Evolutionary conservation across 2,888 invertebrate species (phyloP), one percentile per base, ranked within the genome.

Genomic region (Amphiduros pacificus): DNA sequence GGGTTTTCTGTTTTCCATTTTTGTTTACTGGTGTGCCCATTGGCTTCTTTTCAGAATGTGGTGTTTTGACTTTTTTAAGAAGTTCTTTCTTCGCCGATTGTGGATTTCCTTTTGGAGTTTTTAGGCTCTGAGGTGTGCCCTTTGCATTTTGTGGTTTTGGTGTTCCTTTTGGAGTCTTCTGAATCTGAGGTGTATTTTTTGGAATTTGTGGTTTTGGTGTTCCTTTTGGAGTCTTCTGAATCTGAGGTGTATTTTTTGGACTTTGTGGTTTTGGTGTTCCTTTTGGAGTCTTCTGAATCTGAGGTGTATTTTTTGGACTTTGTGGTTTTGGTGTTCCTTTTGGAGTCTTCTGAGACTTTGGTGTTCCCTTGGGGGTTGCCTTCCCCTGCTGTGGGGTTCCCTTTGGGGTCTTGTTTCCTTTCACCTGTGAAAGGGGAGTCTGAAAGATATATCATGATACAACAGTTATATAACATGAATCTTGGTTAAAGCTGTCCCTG

Each of bases 1-100:
- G 66, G 2, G 66, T 66, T 29, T 65, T 62, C 32, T 32, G 50
- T 31, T 44, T 44, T n/a, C 6, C 20, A 24, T 54, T 32, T 48
- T 56, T 29, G 14, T 29, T 20, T 17, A 6, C 2, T 2, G 27
- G 24, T 22, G 36, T 40, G 22, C 4, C 29, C 20, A n/a, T n/a
- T n/a, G n/a, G 28, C 11, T 52, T 53, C 41, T 63, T 60, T 90
- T 24, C 6, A 26, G 62, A 55, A 24, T 63, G 63, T 6, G 63
- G 63, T 24, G 63, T 63, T 52, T 63, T 55, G 41, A 40, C 31
- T 14, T 51, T 6, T 26, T 49, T 24, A 22, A 20, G 14, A 49
- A 22, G 9, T 20, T 31, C 9, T 3, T 20, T 36, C 24, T 44
- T 28, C 40, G 14, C 20, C 9, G 56, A 20, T 48, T 56, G 48